Base-by-base conservation (phyloP, 2,797 vertebrate species). In the Martes flavigula region DNA sequence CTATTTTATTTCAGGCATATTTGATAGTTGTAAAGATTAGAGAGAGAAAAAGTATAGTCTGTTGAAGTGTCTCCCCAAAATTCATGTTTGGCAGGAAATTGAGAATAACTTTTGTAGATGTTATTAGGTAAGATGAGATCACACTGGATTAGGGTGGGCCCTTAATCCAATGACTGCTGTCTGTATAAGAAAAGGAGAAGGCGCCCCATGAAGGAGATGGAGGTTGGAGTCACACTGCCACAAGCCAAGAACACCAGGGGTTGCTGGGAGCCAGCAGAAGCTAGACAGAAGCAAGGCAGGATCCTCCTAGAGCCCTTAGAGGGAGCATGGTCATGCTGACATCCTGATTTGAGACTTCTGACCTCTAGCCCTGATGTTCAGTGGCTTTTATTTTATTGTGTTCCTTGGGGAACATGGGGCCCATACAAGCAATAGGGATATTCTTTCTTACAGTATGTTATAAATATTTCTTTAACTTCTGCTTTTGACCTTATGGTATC, bases 401-500 rank as follows among this genome's bases (percentile, higher is more conserved):
- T 62, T 68, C 51, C 40, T 85, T 40, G 68, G 60, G n/a, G 38
- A 90, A 60, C 68, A 88, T 23, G 54, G 48, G 75, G 38, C 23
- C 79, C 35, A 91, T 12, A 86, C 7, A 87, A 85, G 58, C 77
- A 91, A 70, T 56, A 83, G 20, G n/a, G n/a, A 32, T 40, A 83
- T 77, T 89, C 51, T 85, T 23, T 35, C 25, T 62, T n/a, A 40
- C 30, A 40, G 81, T 46, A 85, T 0, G 0, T 85, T 96, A 92
- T 62, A 86, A 97, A 84, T 32, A 64, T 40, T 68, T 68, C 23
- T 93, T 93, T 94, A 83, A 70, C 18, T 85, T 92, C 75, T 93
- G n/a, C 90, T 97, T 89, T 77, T 92, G 77, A 73, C 79, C 20
- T 90, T 32, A 88, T 5, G 62, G 60, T 48, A 72, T 40, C 85